A percentile compares a stretch with the other conserved stretches of the same genome.
phyloP scores from a whole-genome alignment of 2,113 vertebrate genomes.

The Phylloscopus trochilus region DNA sequence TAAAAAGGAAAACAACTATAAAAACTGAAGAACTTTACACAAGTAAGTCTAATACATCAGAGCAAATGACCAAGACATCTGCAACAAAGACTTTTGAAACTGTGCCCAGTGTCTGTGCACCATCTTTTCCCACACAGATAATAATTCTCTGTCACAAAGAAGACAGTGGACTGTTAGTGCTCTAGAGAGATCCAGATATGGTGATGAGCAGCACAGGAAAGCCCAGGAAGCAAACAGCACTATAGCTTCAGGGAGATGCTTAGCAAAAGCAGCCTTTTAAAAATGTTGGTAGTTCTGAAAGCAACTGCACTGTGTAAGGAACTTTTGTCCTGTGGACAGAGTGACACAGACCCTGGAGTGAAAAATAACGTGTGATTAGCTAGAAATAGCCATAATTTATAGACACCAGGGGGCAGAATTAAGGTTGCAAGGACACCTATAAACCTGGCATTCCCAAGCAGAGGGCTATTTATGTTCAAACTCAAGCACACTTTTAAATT shows the following conservation, averaged over 20 bases:
- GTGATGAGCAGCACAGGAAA: background rate
- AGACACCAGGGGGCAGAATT: conserved; percentile 46
- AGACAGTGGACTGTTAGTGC: background rate
- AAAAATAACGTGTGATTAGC: background rate
- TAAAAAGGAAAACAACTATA: background rate
- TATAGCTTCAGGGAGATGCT: background rate
- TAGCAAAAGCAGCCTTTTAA: background rate
- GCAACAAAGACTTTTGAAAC: conserved; percentile 14
- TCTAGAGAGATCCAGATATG: background rate
- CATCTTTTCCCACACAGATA: background rate
- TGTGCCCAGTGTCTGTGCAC: conserved; percentile 1
- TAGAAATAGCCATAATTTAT: conserved; percentile 7
- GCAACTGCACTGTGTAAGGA: background rate
- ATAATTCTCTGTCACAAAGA: background rate
- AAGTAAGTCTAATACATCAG: background rate
- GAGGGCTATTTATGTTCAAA: background rate
- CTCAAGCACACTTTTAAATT: background rate
- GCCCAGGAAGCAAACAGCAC: background rate
- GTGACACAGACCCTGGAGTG: background rate
- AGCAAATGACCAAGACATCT: conserved; percentile 9
- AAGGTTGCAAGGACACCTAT: background rate
- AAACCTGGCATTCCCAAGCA: background rate
- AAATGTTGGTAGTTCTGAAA: background rate
- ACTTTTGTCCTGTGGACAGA: background rate
- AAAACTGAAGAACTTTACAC: background rate